Evolutionary conservation across 2,888 invertebrate genomes (phyloP).

Genomic region (Drosophila sordidapex): DNA sequence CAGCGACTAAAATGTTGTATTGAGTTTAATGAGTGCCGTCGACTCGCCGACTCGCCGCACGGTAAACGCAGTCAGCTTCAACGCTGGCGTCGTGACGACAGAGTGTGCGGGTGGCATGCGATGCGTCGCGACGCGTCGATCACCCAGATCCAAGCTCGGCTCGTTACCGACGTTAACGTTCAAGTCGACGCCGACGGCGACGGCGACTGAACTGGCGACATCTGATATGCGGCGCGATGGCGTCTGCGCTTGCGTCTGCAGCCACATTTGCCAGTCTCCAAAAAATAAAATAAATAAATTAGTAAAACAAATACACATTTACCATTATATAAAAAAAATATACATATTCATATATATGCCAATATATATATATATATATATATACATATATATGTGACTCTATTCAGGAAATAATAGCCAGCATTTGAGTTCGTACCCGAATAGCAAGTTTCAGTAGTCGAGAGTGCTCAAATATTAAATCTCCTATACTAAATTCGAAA

Average conservation of each 20-base stretch:
- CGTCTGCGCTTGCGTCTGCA: neutral
- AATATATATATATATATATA: neutral
- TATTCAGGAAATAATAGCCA: neutral
- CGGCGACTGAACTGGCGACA: conserved; percentile 3
- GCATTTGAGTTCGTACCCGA: neutral
- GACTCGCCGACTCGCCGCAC: conserved; percentile 50
- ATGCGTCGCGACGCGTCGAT: conserved; percentile 25
- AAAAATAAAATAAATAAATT: conserved; percentile 9
- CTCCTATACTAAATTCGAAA: neutral
- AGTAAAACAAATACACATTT: neutral
- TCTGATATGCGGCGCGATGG: conserved; percentile 15
- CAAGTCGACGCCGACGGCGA: neutral
- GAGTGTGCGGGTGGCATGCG: conserved; percentile 25
- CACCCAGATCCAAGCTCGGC: conserved; percentile 32
- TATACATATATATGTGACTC: neutral
- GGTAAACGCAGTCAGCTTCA: conserved; percentile 36
- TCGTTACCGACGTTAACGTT: neutral
- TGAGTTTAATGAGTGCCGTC: conserved; percentile 69
- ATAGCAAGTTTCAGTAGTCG: neutral
- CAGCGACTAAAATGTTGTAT: conserved; percentile 81
- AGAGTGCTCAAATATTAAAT: neutral
- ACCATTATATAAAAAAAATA: neutral
- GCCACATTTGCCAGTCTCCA: conserved; percentile 2
- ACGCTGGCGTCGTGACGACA: conserved; percentile 4
- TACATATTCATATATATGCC: neutral